Percentiles rank a stretch among this genome's conserved stretches.
Evolutionary conservation across 2,797 vertebrate genomes (phyloP).

Genomic region (Syndactyla subalaris): DNA sequence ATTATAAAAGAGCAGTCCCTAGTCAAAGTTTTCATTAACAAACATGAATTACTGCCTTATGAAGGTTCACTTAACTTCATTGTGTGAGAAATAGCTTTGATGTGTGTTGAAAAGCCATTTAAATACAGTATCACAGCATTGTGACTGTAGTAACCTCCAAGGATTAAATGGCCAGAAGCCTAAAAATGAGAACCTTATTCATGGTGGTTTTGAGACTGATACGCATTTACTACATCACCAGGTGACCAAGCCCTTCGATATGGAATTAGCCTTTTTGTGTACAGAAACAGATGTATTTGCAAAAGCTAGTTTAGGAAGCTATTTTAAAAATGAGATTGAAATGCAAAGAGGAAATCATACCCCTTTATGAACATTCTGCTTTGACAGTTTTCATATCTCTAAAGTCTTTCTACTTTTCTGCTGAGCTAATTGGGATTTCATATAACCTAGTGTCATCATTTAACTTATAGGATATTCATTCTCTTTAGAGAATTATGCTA

Average conservation of each 20-base stretch:
- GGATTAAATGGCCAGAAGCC: neutral
- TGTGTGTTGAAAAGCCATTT: neutral
- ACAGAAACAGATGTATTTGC: neutral
- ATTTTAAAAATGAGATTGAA: neutral
- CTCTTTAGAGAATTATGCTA: conserved; percentile 78
- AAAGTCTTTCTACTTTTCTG: conserved; percentile 76
- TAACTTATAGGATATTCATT: conserved; percentile 58
- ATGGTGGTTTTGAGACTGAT: neutral
- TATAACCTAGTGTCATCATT: conserved; percentile 76
- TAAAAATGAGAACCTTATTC: neutral
- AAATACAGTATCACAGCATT: neutral
- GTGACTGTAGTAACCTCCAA: neutral
- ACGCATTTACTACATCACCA: rapidly evolving
- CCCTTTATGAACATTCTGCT: neutral
- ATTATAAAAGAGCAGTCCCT: neutral
- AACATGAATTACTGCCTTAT: neutral
- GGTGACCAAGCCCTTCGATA: neutral
- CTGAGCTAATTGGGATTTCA: conserved; percentile 79
- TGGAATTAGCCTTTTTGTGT: neutral
- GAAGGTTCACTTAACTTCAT: neutral
- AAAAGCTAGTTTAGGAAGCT: neutral
- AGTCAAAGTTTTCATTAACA: neutral
- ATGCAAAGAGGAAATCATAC: neutral
- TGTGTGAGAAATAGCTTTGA: neutral
- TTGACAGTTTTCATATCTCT: conserved; percentile 36